Evolutionary conservation across 2,888 invertebrate genomes (phyloP).

Genomic region (Caenorhabditis macrosperma): DNA sequence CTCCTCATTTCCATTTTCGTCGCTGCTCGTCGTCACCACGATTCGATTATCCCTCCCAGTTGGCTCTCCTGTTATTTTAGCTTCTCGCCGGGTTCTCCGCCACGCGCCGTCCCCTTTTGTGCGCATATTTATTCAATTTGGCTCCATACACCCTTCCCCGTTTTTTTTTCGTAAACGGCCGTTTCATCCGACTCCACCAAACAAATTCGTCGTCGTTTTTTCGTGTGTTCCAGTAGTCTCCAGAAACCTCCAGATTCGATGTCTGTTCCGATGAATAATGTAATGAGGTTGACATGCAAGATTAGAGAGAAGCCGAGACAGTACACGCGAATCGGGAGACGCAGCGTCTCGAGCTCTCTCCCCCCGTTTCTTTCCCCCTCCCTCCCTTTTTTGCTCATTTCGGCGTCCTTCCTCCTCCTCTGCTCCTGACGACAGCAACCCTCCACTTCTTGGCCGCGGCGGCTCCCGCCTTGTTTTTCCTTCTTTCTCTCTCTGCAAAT

Average conservation of each 20-base stretch:
- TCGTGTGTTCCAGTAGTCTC: no score
- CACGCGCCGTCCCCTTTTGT: background rate
- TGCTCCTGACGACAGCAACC: slow-evolving; percentile 21
- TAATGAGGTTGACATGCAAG: slow-evolving; percentile 54
- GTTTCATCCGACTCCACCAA: background rate
- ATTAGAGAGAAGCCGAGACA: slow-evolving; percentile 2
- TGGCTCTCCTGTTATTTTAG: background rate
- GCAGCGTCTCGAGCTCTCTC: slow-evolving; percentile 12
- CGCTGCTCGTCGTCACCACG: no score
- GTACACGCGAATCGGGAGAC: background rate
- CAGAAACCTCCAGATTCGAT: background rate
- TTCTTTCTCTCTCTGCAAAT: slow-evolving; percentile 3
- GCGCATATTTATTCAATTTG: slow-evolving; percentile 19
- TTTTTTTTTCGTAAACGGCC: background rate
- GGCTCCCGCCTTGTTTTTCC: background rate
- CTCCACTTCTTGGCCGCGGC: background rate
- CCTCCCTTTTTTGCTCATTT: background rate
- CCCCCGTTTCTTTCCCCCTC: background rate
- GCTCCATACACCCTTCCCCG: background rate
- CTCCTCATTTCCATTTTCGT: background rate
- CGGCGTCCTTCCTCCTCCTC: slow-evolving; percentile 1
- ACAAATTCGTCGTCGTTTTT: no score
- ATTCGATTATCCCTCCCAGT: background rate
- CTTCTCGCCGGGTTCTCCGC: background rate
- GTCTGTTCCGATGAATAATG: slow-evolving; percentile 39